Base-by-base conservation (phyloP, 2,888 invertebrate genomes). In the Troglohyphantes excavatus region DNA sequence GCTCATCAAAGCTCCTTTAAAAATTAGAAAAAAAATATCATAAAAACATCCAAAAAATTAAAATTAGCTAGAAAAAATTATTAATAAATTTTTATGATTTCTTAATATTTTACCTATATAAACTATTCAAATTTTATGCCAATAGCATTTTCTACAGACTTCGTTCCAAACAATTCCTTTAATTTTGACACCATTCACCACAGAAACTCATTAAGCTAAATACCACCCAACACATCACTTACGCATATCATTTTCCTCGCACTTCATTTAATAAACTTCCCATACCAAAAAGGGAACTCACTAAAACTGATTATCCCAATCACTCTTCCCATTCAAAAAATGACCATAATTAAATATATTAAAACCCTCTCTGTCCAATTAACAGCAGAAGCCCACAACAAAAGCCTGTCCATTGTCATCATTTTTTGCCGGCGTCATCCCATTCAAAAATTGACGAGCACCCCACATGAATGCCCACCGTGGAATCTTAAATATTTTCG, bases 281-380 rank as follows among this genome's bases (percentile, higher is more conserved):
- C 26, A 6, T 23, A 1, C 26, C 13, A 11, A 11, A 63, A n/a
- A n/a, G n/a, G n/a, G n/a, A n/a, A 6, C 63, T n/a, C 2, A 46
- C 26, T 23, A 65, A 65, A 63, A 78, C 39, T 65, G 43, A 78
- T 78, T 78, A 65, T 43, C 43, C 17, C 43, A n/a, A 65, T 26
- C 23, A 27, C 21, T 21, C 78, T 23, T 17, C 39, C 21, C n/a
- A 65, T 26, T 39, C 65, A 43, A 75, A 63, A n/a, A n/a, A 65
- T 23, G 43, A 78, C n/a, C 23, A 65, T 78, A 78, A 78, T 78
- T 78, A 78, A 65, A 39, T 39, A n/a, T 13, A 78, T 75, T 75
- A 78, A 78, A 78, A 78, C 17, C 9, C 39, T 39, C 13, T 33
- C n/a, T 17, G 5, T 39, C 23, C 39, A 78, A 78, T 78, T 78